Evolutionary conservation across 2,888 invertebrate genomes (phyloP), one percentile per base, ranked within the genome.

Genomic region (Caenorhabditis imperialis): DNA sequence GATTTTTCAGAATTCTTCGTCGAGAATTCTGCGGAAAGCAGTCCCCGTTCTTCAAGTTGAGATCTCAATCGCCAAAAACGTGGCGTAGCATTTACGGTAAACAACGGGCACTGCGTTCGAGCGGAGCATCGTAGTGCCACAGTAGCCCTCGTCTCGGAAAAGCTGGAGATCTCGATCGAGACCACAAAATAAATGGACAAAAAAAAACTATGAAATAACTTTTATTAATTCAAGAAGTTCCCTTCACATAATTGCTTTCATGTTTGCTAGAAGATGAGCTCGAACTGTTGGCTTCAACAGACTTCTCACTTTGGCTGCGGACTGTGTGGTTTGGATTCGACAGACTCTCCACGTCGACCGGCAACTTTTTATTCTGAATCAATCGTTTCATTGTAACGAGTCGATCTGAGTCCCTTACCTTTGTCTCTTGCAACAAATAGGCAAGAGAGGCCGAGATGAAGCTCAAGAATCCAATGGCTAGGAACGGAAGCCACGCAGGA

Each of bases 11-110:
- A 25, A 25, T 25, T 25, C 1, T 25, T 37, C 30, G 10, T 10
- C n/a, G n/a, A 30, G 30, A 6, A 30, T 30, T 30, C 10, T 30
- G 10, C 6, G 6, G 30, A 10, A 30, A 30, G 10, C 6, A 30
- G 10, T 7, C 10, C 33, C 20, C 4, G 35, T 27, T 53, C 14
- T 40, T 10, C 8, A 27, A 25, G n/a, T 25, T 10, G 25, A 10
- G n/a, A 25, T 20, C 18, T 37, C 10, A 23, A 37, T 3, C 8
- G 30, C 27, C 20, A 60, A 40, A 25, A 42, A 70, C 70, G 70
- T 70, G 70, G 70, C n/a, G 35, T 33, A 33, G 12, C 37, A 45
- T 58, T 44, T 67, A 67, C 58, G 67, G 14, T 67, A 67, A 67
- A 70, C 23, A 42, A 22, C 8, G 50, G 23, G 57, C 48, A 37